Conservation (phyloP, 2,797 vertebrate species). For the Gadopsis marmoratus region DNA sequence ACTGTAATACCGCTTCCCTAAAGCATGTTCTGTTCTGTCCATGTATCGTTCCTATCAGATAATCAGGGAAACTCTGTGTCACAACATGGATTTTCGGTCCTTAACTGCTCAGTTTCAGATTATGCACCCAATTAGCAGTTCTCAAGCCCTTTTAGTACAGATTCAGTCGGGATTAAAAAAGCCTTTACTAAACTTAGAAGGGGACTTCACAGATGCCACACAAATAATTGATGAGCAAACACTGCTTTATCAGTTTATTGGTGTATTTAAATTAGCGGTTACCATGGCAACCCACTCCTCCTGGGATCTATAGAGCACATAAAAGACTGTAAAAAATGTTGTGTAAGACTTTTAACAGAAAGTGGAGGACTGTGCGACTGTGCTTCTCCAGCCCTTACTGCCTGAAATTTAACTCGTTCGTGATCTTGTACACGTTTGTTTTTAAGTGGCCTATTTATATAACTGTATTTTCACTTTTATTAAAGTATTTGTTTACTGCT, state of each 20-base stretch:
- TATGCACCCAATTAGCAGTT: slow-evolving; percentile 61
- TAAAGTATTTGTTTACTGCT: neutral
- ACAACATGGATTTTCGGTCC: slow-evolving; percentile 47
- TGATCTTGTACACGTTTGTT: neutral
- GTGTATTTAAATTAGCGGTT: slow-evolving; percentile 66
- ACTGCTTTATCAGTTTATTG: slow-evolving; percentile 64
- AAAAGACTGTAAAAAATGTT: slow-evolving; percentile 28
- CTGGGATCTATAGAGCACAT: slow-evolving; percentile 36
- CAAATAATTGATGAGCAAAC: slow-evolving; percentile 79
- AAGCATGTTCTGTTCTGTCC: neutral
- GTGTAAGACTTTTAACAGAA: slow-evolving; percentile 26
- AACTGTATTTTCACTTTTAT: neutral
- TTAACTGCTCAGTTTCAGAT: slow-evolving; percentile 50
- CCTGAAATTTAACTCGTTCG: neutral
- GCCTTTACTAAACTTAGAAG: slow-evolving; percentile 58
- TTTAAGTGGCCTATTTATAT: neutral
- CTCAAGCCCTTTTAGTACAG: slow-evolving; percentile 46
- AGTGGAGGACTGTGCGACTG: neutral
- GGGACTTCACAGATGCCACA: slow-evolving; percentile 68
- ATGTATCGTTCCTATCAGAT: slow-evolving; percentile 8
- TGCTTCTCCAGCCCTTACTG: neutral
- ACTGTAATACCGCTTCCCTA: neutral
- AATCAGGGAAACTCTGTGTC: slow-evolving; percentile 35
- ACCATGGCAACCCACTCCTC: slow-evolving; percentile 48
- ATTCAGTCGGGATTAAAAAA: slow-evolving; percentile 56